These are phyloP conservation scores for Chionodraco myersi DNA, from an alignment of 2,113 vertebrate genomes.

Conservation along the genomic window DNA sequence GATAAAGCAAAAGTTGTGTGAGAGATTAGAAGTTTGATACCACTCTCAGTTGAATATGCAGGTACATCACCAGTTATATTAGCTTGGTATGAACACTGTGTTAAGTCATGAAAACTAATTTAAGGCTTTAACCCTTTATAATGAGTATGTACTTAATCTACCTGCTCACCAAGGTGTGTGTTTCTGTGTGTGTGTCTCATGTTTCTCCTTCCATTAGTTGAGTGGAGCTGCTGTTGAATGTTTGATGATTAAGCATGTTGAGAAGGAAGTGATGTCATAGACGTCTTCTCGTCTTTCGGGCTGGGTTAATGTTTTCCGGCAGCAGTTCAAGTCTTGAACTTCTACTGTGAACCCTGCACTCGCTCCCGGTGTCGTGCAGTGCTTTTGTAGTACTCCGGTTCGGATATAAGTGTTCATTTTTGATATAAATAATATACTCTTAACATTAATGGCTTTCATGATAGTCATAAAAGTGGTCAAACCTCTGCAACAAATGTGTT, in stretches of 20 bases:
- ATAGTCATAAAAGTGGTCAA: background rate
- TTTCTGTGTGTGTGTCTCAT: conserved; percentile 58
- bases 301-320: conserved; percentile 25
- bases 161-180: conserved; percentile 44
- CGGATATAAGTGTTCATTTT: background rate
- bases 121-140: background rate
- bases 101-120: background rate
- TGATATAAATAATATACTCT: background rate
- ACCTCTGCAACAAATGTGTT: background rate
- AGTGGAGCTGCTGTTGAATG: conserved; percentile 66
- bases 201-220: conserved; percentile 76
- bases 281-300: conserved; percentile 57
- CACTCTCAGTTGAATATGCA: background rate
- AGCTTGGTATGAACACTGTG: background rate
- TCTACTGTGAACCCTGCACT: conserved; percentile 8
- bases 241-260: conserved; percentile 70
- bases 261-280: conserved; percentile 72
- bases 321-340: background rate
- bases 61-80: background rate
- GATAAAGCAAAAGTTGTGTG: no score
- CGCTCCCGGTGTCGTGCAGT: background rate
- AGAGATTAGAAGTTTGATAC: background rate
- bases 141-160: conserved; percentile 20
- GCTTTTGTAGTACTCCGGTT: background rate
- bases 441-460: background rate